Evolutionary conservation across 2,797 vertebrate genomes (phyloP).

Genomic region (Myotis daubentonii): DNA sequence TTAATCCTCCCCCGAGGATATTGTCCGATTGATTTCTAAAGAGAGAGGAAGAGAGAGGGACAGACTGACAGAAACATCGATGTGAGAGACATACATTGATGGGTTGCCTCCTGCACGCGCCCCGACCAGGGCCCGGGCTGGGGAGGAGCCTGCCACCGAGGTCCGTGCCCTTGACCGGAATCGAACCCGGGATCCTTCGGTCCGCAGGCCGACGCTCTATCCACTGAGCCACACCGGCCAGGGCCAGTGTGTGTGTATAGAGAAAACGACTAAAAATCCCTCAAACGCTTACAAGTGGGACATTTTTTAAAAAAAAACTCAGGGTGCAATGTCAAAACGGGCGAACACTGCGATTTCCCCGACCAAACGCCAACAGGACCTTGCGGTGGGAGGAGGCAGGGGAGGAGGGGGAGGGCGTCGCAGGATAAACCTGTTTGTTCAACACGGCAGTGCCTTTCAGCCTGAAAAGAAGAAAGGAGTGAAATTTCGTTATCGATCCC

Average conservation of each 20-base stretch:
- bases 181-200: no score
- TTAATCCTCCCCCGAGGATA: no score
- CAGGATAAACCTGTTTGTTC: background rate
- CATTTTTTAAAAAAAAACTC: background rate
- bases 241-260: background rate
- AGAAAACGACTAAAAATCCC: background rate
- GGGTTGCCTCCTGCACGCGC: no score
- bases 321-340: background rate
- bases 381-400: background rate
- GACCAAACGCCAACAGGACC: background rate
- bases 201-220: no score
- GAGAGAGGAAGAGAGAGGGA: no score
- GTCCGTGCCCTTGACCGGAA: no score
- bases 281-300: background rate
- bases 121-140: no score
- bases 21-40: no score
- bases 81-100: no score
- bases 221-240: no score
- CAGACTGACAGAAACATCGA: no score
- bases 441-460: background rate
- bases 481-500: slow-evolving; percentile 43
- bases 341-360: background rate
- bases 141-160: no score
- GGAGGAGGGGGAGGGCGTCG: accelerated
- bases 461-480: background rate